Evolutionary conservation across 2,113 vertebrate species (phyloP).

Genomic region (human (Homo sapiens)): GRCh38 chr12:123968501-123969000

Average conservation of each 20-base stretch:
- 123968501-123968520: background rate
- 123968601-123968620: background rate
- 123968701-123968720: background rate
- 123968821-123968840: background rate
- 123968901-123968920: background rate
- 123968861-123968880: background rate
- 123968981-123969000: background rate
- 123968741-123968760: background rate
- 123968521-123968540: constrained; percentile 17
- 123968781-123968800: background rate
- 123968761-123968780: background rate
- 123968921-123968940: background rate
- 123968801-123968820: background rate
- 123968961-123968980: background rate
- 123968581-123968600: background rate
- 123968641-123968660: background rate
- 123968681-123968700: background rate
- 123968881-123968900: background rate
- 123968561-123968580: background rate
- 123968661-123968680: background rate
- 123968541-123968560: background rate
- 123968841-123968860: background rate
- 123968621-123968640: background rate
- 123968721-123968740: background rate
- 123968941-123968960: background rate